Evolutionary conservation across 2,888 invertebrate species (phyloP).

Genomic region (Listrodromus nycthemerus): DNA sequence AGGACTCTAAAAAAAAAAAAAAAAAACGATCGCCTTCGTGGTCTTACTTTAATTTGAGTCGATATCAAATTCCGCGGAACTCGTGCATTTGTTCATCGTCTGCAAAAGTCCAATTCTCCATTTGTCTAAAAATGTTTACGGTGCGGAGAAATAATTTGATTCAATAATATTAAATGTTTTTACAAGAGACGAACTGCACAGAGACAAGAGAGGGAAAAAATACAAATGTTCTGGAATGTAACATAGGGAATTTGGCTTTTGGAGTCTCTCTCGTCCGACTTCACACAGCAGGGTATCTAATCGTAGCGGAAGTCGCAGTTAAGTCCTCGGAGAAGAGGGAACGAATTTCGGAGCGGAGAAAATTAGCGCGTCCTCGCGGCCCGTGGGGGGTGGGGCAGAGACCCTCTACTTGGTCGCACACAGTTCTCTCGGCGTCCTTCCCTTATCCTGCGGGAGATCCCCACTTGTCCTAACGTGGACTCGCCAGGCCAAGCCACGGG

Average conservation of each 20-base stretch:
- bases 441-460: constrained; percentile 81
- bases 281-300: constrained; percentile 63
- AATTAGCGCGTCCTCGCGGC: constrained; percentile 79
- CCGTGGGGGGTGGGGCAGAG: constrained; percentile 54
- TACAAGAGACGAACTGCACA: neutral
- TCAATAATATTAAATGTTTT: neutral
- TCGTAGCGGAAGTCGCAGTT: constrained; percentile 72
- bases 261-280: constrained; percentile 3
- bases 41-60: too few relatives aligned
- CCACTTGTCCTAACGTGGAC: constrained; percentile 71
- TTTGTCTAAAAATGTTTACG: too few relatives aligned
- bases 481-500: constrained; percentile 56
- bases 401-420: constrained; percentile 44
- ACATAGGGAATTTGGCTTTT: constrained; percentile 65
- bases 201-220: neutral
- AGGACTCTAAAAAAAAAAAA: too few relatives aligned
- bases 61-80: too few relatives aligned
- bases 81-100: too few relatives aligned
- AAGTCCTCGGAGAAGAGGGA: constrained; percentile 63
- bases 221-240: constrained; percentile 53
- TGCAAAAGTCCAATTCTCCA: too few relatives aligned
- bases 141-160: neutral
- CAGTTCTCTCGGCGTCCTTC: constrained; percentile 54
- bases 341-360: constrained; percentile 73
- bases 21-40: too few relatives aligned